A percentile compares a stretch with the other conserved stretches of the same genome.
These are phyloP conservation scores for Danio choprae DNA, from an alignment of 2,797 vertebrate species.

Conservation along the genomic window DNA sequence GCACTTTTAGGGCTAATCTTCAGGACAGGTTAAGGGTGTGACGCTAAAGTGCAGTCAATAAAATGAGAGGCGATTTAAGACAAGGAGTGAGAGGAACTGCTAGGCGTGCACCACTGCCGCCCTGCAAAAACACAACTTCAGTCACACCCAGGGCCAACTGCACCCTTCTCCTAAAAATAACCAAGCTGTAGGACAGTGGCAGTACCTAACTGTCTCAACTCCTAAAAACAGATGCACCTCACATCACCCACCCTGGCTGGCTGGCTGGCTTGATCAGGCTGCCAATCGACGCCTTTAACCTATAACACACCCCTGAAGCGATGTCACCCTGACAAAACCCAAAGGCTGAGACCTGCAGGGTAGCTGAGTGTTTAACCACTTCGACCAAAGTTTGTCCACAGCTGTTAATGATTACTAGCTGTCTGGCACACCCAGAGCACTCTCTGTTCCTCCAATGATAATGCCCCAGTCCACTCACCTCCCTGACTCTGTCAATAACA, in stretches of 20 bases:
- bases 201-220: slow-evolving; percentile 45
- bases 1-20: slow-evolving; percentile 11
- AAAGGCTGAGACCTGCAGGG: slow-evolving; percentile 43
- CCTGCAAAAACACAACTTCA: slow-evolving; percentile 46
- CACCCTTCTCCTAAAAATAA: slow-evolving; percentile 77
- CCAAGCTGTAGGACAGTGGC: slow-evolving; percentile 47
- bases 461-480: slow-evolving; percentile 40
- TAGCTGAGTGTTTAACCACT: slow-evolving; percentile 56
- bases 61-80: slow-evolving; percentile 12
- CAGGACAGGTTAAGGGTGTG: slow-evolving; percentile 39
- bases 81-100: slow-evolving; percentile 29
- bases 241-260: slow-evolving; percentile 41
- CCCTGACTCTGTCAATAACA: slow-evolving; percentile 45
- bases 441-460: slow-evolving; percentile 53
- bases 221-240: slow-evolving; percentile 55
- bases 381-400: slow-evolving; percentile 71
- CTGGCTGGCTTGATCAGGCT: slow-evolving; percentile 7
- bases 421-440: slow-evolving; percentile 56
- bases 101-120: slow-evolving; percentile 44
- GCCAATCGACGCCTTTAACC: slow-evolving; percentile 39
- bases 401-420: slow-evolving; percentile 75
- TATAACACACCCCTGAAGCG: slow-evolving; percentile 20
- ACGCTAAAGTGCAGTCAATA: slow-evolving; percentile 20
- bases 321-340: slow-evolving; percentile 53
- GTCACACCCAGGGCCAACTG: slow-evolving; percentile 62